Percentiles rank a stretch among this genome's conserved stretches.
Conservation (phyloP, 1,140 invertebrate species). For the Scaptomyza pallida region DNA sequence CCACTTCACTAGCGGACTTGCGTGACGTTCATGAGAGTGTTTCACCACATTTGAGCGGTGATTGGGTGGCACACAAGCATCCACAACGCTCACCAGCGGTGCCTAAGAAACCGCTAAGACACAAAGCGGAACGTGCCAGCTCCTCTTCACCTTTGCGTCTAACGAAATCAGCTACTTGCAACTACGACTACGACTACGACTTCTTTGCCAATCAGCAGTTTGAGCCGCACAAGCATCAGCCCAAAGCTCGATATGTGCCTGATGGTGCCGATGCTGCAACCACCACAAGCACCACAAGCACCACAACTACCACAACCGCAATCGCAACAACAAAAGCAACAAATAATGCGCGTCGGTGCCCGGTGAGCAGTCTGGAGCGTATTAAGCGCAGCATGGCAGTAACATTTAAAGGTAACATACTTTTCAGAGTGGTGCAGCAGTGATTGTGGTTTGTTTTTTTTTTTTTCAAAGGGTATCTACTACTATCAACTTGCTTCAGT, state of each 20-base stretch:
- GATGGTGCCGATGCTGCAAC: conserved; percentile 55
- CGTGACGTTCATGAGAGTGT: conserved; percentile 89
- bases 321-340: background rate
- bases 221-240: conserved; percentile 90
- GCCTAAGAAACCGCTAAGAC: conserved; percentile 45
- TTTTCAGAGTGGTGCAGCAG: conserved; percentile 21
- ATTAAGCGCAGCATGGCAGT: conserved; percentile 66
- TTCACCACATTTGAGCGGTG: conserved; percentile 89
- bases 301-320: no score
- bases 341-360: conserved; percentile 32
- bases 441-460: no score
- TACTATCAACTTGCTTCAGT: conserved; percentile 36
- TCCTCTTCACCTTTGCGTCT: conserved; percentile 66
- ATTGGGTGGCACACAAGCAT: conserved; percentile 91
- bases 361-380: conserved; percentile 45
- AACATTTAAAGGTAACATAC: conserved; percentile 78
- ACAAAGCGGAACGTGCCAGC: conserved; percentile 45
- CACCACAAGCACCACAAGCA: no score
- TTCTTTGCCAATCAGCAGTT: conserved; percentile 89
- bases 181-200: conserved; percentile 83
- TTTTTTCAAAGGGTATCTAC: conserved; percentile 4
- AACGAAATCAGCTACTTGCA: conserved; percentile 62
- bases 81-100: conserved; percentile 84
- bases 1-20: conserved; percentile 91
- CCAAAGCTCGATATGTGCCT: conserved; percentile 91